Conservation (phyloP, 2,888 invertebrate species). For the Protophormia terraenovae region DNA sequence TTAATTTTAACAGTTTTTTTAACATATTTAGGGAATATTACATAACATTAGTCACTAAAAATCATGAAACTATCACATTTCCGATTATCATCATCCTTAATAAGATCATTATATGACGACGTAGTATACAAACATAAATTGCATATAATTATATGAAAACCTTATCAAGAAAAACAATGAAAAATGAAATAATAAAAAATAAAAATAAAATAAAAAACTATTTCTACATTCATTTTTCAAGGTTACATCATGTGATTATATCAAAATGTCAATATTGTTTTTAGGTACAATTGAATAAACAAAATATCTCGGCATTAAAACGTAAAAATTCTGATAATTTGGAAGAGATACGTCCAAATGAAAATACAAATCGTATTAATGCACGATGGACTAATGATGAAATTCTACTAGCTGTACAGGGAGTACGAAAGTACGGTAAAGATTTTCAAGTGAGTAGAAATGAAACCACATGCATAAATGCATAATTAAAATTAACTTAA, state of each 20-base stretch:
- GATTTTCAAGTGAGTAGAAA: constrained; percentile 88
- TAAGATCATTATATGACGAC: no score
- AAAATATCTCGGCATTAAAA: constrained; percentile 92
- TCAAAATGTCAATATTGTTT: constrained; percentile 72
- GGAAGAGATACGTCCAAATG: constrained; percentile 85
- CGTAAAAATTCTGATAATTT: constrained; percentile 84
- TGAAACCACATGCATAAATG: neutral
- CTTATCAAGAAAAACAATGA: constrained; percentile 5
- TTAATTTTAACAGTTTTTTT: no score
- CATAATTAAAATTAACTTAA: neutral
- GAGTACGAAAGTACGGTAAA: constrained; percentile 91
- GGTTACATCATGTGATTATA: constrained; percentile 48
- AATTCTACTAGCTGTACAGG: constrained; percentile 93
- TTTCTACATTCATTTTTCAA: neutral
- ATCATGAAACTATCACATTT: no score
- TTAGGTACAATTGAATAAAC: constrained; percentile 97
- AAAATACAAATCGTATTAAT: constrained; percentile 88
- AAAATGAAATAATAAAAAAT: neutral
- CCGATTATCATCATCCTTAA: no score
- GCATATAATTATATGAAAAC: constrained; percentile 23
- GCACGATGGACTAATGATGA: constrained; percentile 97
- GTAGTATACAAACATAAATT: neutral
- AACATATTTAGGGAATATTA: no score
- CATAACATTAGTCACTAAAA: no score
- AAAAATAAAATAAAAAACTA: neutral